Conservation (phyloP, 2,113 vertebrate genomes). For the Dicerorhinus sumatrensis region DNA sequence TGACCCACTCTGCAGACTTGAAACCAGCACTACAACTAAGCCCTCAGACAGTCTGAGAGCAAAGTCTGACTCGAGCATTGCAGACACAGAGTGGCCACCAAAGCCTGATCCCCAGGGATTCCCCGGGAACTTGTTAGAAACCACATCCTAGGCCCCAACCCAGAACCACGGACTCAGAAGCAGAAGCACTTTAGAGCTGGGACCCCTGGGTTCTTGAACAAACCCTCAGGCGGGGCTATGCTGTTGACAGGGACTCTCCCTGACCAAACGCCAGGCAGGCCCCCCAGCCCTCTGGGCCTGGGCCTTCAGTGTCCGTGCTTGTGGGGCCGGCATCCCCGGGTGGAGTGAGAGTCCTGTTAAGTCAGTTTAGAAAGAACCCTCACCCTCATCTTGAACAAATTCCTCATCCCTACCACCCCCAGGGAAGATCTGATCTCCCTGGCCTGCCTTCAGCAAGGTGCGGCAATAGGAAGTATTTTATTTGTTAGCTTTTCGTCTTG, state of each 20-base stretch:
- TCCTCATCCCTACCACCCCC: background rate
- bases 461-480: background rate
- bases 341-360: too few species aligned
- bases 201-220: fast-evolving
- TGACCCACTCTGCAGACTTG: background rate
- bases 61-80: fast-evolving
- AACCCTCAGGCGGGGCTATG: fast-evolving
- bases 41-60: fast-evolving
- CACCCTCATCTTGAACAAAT: fast-evolving
- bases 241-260: too few species aligned
- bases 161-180: background rate
- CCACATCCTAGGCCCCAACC: fast-evolving
- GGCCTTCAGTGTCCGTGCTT: background rate
- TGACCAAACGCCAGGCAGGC: background rate
- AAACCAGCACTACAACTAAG: background rate
- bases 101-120: background rate
- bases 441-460: background rate
- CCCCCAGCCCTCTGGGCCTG: background rate
- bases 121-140: background rate
- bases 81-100: background rate
- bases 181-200: fast-evolving
- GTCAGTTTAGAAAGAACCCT: background rate
- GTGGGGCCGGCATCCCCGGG: background rate
- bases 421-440: background rate
- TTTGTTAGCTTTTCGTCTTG: background rate